These are phyloP conservation scores for Bilobella aurantiaca DNA, from an alignment of 1,140 invertebrate genomes.

Conservation along the genomic window DNA sequence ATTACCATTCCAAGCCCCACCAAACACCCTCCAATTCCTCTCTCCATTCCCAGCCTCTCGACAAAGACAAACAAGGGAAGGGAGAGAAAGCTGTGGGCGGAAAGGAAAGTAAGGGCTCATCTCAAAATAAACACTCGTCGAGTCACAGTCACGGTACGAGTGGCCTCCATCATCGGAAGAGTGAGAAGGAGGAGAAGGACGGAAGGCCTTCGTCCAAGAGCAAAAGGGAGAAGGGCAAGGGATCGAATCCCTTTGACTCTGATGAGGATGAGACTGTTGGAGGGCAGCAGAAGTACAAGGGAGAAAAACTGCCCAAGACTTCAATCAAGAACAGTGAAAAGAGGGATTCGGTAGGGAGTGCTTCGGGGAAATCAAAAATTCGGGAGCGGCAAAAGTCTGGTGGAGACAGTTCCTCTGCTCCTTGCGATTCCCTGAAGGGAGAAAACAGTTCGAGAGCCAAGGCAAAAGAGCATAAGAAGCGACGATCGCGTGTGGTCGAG, in stretches of 20 bases:
- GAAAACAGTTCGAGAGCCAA: conserved; percentile 42
- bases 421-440: conserved; percentile 14
- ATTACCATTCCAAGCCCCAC: conserved; percentile 21
- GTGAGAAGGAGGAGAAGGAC: neutral
- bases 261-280: conserved; percentile 27
- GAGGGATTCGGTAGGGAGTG: conserved; percentile 9
- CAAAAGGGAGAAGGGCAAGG: conserved; percentile 31
- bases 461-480: conserved; percentile 40
- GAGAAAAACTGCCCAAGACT: neutral
- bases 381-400: conserved; percentile 27
- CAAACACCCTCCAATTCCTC: neutral
- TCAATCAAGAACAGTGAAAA: conserved; percentile 18
- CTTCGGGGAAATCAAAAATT: conserved; percentile 18
- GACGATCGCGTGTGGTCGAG: conserved; percentile 21
- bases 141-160: neutral
- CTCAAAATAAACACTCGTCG: neutral
- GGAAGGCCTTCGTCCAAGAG: conserved; percentile 20
- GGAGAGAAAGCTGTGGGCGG: neutral
- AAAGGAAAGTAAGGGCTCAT: neutral
- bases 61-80: conserved; percentile 14
- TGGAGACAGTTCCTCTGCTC: conserved; percentile 20
- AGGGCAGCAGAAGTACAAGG: conserved; percentile 24
- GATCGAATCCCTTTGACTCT: conserved; percentile 36
- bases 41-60: conserved; percentile 5
- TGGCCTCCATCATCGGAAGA: conserved; percentile 5